These are phyloP conservation scores for Coregonus suidteri DNA, from an alignment of 2,797 vertebrate species.

Conservation along the genomic window DNA sequence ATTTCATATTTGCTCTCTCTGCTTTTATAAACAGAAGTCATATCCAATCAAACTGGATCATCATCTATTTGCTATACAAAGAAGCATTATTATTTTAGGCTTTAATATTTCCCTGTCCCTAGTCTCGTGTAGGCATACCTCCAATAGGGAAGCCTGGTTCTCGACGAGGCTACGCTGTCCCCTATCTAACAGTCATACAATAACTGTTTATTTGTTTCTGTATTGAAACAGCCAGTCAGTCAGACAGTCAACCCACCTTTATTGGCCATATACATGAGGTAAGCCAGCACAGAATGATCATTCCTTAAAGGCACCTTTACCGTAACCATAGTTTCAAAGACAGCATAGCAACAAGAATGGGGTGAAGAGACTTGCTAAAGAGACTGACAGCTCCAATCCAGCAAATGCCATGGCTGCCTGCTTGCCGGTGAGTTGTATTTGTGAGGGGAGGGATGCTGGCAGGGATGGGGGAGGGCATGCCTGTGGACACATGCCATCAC, in stretches of 20 bases:
- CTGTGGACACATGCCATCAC: constrained; percentile 22
- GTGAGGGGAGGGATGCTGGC: constrained; percentile 13
- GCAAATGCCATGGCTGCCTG: constrained; percentile 37
- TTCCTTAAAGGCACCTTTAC: constrained; percentile 53
- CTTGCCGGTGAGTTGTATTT: constrained; percentile 28
- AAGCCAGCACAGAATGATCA: constrained; percentile 30
- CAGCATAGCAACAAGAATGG: constrained; percentile 59
- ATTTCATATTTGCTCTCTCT: no score
- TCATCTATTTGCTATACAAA: not conserved
- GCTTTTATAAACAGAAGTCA: not conserved
- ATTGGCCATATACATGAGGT: constrained; percentile 32
- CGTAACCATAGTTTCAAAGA: constrained; percentile 61
- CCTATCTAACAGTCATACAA: constrained; percentile 8
- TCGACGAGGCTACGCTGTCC: not conserved
- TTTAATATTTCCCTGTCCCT: not conserved
- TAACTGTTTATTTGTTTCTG: constrained; percentile 9
- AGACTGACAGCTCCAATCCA: constrained; percentile 47
- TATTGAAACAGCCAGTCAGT: constrained; percentile 17
- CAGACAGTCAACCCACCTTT: not conserved
- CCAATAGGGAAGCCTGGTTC: no score
- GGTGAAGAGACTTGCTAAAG: constrained; percentile 49
- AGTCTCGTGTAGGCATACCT: no score
- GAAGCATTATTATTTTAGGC: not conserved
- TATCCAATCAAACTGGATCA: not conserved
- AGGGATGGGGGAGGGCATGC: constrained; percentile 18